Base-by-base conservation (phyloP, 2,113 vertebrate genomes). In the Esox niger region DNA sequence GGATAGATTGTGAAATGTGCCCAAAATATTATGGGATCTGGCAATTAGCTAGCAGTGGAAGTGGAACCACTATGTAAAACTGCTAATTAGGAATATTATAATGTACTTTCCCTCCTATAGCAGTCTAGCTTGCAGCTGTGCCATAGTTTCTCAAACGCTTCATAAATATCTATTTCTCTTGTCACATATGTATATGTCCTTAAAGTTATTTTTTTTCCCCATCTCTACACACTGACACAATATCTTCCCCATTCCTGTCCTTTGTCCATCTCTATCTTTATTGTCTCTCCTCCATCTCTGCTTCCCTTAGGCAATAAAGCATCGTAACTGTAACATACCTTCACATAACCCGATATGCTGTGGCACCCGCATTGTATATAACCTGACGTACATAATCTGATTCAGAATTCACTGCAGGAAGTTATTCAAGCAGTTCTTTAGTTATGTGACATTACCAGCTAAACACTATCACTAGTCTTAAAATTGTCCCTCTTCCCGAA, bases 41-140 rank as follows among this genome's bases (percentile, higher is more conserved):
- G 82, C 87, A 85, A 78, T 4, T 21, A 52, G 47, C n/a, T 21
- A 52, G 38, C 1, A 4, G 13, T 43, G 38, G 38, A 3, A 43
- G 13, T 3, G 38, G 11, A 52, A 52, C 47, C n/a, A 15, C 67
- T 62, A 43, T 32, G 56, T 70, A 68, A 82, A 72, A 73, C 68
- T 55, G 63, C 82, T 84, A 70, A 83, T 86, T 81, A 81, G 35
- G 66, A 74, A 78, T 75, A 72, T 63, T 76, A 75, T 84, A 74
- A 80, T 71, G 81, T 73, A 77, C 30, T 71, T 70, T 67, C 64
- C 68, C 60, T 67, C 23, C 60, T 13, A 32, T 26, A 21, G 0
- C 17, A 6, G 10, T 49, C 6, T 6, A 52, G 20, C 47, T 21
- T 13, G 17, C 20, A 49, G 47, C 47, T 52, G 47, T 52, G 47